These are phyloP conservation scores for Nudaria mundana DNA, from an alignment of 2,888 invertebrate species.

Conservation along the genomic window DNA sequence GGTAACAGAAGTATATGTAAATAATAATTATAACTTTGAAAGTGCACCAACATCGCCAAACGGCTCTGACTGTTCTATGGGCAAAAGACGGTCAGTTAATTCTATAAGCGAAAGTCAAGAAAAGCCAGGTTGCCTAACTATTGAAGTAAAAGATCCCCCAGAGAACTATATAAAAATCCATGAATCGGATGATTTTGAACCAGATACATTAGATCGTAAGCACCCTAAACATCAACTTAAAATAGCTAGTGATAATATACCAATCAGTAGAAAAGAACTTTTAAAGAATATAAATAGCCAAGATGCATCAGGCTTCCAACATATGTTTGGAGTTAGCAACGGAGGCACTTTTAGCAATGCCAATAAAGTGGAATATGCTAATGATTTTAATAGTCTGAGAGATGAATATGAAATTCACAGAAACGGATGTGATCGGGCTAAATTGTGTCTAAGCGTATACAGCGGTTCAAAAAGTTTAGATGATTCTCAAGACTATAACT, in stretches of 20 bases:
- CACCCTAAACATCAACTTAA: conserved; percentile 71
- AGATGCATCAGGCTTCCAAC: conserved; percentile 77
- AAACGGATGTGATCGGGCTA: conserved; percentile 66
- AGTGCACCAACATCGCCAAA: conserved; percentile 81
- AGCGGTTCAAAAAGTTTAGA: conserved; percentile 54
- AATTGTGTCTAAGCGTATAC: conserved; percentile 49
- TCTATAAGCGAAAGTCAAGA: conserved; percentile 70
- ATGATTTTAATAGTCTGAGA: conserved; percentile 84
- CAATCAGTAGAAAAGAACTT: conserved; percentile 61
- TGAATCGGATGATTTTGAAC: conserved; percentile 92
- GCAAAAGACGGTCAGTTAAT: conserved; percentile 79
- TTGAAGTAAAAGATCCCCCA: conserved; percentile 91
- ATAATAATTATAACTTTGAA: conserved; percentile 85
- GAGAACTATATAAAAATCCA: conserved; percentile 88
- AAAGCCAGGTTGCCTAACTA: conserved; percentile 90
- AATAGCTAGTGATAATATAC: conserved; percentile 45
- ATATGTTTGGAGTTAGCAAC: conserved; percentile 84
- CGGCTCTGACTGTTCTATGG: conserved; percentile 81
- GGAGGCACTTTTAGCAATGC: conserved; percentile 85
- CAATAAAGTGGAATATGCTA: conserved; percentile 53
- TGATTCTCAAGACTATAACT: conserved; percentile 48
- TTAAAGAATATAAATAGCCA: conserved; percentile 51
- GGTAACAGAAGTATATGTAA: conserved; percentile 90
- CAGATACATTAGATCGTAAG: conserved; percentile 92
- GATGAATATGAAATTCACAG: conserved; percentile 87